Conservation (phyloP, 2,797 vertebrate species). For the Sphenodon punctatus region DNA sequence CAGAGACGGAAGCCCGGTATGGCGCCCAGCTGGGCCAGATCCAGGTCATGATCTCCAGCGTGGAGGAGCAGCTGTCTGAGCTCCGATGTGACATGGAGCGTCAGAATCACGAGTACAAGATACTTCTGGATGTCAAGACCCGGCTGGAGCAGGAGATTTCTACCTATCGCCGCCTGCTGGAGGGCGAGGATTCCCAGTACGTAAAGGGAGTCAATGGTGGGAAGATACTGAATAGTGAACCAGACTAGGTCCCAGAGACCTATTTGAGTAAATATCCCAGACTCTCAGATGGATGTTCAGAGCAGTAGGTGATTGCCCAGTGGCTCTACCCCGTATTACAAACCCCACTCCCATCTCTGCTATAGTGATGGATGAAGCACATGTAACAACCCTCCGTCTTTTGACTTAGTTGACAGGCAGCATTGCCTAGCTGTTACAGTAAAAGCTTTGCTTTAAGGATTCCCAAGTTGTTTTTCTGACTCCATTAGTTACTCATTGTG, state of each 20-base stretch:
- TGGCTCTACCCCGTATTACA: no score
- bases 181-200: slow-evolving; percentile 66
- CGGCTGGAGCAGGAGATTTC: slow-evolving; percentile 86
- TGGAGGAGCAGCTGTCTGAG: slow-evolving; percentile 82
- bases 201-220: neutral
- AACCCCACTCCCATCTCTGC: no score
- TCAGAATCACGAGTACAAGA: slow-evolving; percentile 81
- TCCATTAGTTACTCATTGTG: no score
- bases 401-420: neutral
- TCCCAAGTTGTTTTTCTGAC: neutral
- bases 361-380: no score
- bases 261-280: neutral
- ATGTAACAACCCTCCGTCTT: accelerated
- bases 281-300: neutral
- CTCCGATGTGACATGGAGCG: slow-evolving; percentile 80
- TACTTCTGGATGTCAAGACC: slow-evolving; percentile 86
- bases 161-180: slow-evolving; percentile 80
- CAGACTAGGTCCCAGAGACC: neutral
- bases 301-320: neutral
- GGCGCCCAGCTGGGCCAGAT: slow-evolving; percentile 82
- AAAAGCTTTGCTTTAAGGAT: neutral
- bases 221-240: neutral
- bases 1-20: slow-evolving; percentile 86
- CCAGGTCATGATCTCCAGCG: slow-evolving; percentile 72
- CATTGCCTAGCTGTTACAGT: neutral